Percentiles rank a stretch among this genome's conserved stretches.
phyloP scores from a whole-genome alignment of 1,140 invertebrate species.

The Magallana angulata region DNA sequence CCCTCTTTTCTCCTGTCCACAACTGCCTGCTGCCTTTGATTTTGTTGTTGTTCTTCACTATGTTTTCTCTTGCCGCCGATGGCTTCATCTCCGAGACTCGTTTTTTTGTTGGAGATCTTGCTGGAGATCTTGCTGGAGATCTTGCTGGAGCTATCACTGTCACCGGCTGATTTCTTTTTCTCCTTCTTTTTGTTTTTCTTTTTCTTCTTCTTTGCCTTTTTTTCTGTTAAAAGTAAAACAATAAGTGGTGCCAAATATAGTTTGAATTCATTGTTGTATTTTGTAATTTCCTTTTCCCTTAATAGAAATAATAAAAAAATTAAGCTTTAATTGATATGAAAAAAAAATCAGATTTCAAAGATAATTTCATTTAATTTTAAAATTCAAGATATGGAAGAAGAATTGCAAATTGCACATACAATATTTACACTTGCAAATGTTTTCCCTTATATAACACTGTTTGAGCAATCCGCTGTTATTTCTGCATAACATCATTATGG shows the following conservation, averaged over 20 bases:
- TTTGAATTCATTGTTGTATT: neutral
- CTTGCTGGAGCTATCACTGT: slow-evolving; percentile 38
- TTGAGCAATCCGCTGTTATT: too few species aligned
- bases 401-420: too few species aligned
- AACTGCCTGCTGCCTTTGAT: neutral
- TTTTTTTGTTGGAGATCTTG: neutral
- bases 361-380: too few species aligned
- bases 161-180: slow-evolving; percentile 59
- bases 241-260: neutral
- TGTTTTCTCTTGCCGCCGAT: neutral
- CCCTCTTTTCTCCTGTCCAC: slow-evolving; percentile 3
- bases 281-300: neutral
- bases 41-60: too few species aligned
- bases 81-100: neutral
- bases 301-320: too few species aligned
- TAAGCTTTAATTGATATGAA: too few species aligned
- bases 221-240: slow-evolving; percentile 50
- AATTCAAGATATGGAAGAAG: too few species aligned
- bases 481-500: too few species aligned
- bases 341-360: too few species aligned
- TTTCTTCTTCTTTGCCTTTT: slow-evolving; percentile 59
- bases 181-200: slow-evolving; percentile 69
- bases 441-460: too few species aligned
- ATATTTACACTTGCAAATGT: too few species aligned
- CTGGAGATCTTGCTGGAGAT: neutral